These are phyloP conservation scores for Gnathonemus echidnorhynchus DNA, from an alignment of 2,113 vertebrate species.

Conservation along the genomic window DNA sequence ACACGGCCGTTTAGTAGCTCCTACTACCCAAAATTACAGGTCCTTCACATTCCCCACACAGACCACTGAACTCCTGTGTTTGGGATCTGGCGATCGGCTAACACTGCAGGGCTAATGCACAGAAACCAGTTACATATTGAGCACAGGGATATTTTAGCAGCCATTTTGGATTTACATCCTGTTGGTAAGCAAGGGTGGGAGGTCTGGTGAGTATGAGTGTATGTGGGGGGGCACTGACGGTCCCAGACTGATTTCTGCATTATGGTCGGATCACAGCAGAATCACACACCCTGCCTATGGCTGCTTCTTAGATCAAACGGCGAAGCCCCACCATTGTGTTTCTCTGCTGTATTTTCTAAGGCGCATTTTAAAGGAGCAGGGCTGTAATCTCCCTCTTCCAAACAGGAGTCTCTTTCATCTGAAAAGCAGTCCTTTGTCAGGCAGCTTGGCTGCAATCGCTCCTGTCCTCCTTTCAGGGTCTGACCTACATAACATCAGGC, in stretches of 20 bases:
- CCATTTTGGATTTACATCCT: neutral
- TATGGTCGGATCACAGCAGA: conserved; percentile 8
- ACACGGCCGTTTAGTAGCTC: too few relatives aligned
- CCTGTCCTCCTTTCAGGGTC: neutral
- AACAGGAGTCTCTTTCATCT: neutral
- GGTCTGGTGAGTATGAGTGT: neutral
- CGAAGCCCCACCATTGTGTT: neutral
- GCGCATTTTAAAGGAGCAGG: neutral
- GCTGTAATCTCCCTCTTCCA: neutral
- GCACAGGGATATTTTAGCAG: neutral
- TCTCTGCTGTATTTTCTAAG: neutral
- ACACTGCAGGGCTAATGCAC: neutral
- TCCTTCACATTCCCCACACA: neutral
- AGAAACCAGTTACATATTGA: neutral
- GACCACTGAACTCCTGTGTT: neutral
- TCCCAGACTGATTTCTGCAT: neutral
- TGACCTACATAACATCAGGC: conserved; percentile 19
- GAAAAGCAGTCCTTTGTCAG: neutral
- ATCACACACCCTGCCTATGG: neutral
- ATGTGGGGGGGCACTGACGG: neutral
- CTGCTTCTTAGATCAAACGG: neutral
- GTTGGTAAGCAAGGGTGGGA: neutral
- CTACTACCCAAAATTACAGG: neutral
- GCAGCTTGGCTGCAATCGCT: neutral
- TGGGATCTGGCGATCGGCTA: neutral